phyloP scores from a whole-genome alignment of 2,888 invertebrate species.

The Ptychoptera contaminata region DNA sequence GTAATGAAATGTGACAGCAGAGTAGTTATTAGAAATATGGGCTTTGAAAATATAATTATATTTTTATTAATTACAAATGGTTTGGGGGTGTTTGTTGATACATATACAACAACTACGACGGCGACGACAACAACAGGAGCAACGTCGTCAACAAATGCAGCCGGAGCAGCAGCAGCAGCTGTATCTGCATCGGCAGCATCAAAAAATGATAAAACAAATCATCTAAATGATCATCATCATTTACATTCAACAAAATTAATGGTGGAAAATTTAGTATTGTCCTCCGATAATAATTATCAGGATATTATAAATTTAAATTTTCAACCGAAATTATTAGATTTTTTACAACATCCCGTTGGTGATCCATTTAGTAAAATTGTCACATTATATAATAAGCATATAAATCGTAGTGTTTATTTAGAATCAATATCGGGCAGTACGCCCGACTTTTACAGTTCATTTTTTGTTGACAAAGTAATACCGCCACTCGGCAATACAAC shows the following conservation, averaged over 20 bases:
- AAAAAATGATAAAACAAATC: slow-evolving; percentile 3
- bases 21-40: too few relatives aligned
- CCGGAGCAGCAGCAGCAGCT: too few relatives aligned
- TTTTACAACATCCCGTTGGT: slow-evolving; percentile 43
- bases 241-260: background rate
- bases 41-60: too few relatives aligned
- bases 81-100: too few relatives aligned
- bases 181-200: background rate
- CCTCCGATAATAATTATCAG: background rate
- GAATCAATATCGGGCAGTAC: slow-evolving; percentile 90
- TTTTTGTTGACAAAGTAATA: slow-evolving; percentile 91
- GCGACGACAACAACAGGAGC: too few relatives aligned
- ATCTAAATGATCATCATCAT: background rate
- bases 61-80: too few relatives aligned
- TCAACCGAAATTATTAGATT: slow-evolving; percentile 2
- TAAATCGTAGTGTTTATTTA: slow-evolving; percentile 75
- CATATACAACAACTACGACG: too few relatives aligned
- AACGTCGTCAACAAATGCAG: too few relatives aligned
- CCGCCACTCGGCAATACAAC: slow-evolving; percentile 84
- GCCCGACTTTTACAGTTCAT: slow-evolving; percentile 91
- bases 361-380: slow-evolving; percentile 75
- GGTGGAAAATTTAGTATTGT: slow-evolving; percentile 1
- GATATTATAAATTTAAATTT: slow-evolving; percentile 1
- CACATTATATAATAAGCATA: slow-evolving; percentile 72
- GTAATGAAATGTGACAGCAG: too few relatives aligned